Percentiles rank a stretch among this genome's conserved stretches.
Conservation (phyloP, 2,113 vertebrate genomes). For the Pagrus major region DNA sequence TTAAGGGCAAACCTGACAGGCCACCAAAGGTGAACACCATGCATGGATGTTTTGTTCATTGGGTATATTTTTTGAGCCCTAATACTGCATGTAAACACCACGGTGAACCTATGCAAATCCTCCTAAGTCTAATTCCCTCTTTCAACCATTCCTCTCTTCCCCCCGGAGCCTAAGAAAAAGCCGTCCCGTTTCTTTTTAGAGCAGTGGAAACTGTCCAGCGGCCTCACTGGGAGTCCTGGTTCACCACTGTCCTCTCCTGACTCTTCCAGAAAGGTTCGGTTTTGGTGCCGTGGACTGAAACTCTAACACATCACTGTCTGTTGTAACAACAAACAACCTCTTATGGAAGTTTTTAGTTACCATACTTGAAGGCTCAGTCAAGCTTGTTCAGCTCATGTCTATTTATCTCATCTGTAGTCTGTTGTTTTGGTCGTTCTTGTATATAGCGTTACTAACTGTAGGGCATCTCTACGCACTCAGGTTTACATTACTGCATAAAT, state of each 20-base stretch:
- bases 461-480: constrained; percentile 17
- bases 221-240: constrained; percentile 79
- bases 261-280: constrained; percentile 89
- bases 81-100: background rate
- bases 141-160: constrained; percentile 43
- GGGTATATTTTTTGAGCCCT: background rate
- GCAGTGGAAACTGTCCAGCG: constrained; percentile 90
- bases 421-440: constrained; percentile 17
- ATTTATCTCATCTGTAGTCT: constrained; percentile 5
- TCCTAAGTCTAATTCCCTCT: constrained; percentile 31
- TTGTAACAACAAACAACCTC: background rate
- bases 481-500: constrained; percentile 35
- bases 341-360: background rate
- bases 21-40: constrained; percentile 78
- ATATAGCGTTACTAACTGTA: constrained; percentile 1
- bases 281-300: constrained; percentile 19
- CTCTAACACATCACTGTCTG: constrained; percentile 16
- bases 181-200: constrained; percentile 92
- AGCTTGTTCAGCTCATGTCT: background rate
- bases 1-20: constrained; percentile 73
- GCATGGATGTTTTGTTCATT: constrained; percentile 48
- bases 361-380: background rate
- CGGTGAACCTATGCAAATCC: accelerated
- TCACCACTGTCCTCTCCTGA: constrained; percentile 87
- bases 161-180: constrained; percentile 89